Conservation (phyloP, 1,140 invertebrate species). For the Grapholita molesta region DNA sequence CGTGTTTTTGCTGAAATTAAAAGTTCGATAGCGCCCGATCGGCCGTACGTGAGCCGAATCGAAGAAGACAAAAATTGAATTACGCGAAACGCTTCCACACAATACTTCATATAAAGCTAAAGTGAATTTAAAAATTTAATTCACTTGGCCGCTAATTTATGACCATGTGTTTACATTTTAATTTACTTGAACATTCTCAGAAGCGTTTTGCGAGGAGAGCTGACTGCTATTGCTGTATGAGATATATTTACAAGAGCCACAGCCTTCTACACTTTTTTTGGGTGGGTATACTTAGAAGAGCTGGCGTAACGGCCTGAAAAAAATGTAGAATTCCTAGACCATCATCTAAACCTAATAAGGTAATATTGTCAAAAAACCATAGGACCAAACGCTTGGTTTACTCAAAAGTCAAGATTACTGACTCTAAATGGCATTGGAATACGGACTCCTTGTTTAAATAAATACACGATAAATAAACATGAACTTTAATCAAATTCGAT, state of each 20-base stretch:
- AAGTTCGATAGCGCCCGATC: constrained; percentile 60
- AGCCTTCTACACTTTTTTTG: neutral
- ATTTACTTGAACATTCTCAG: neutral
- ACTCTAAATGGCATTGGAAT: constrained; percentile 40
- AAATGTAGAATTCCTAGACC: neutral
- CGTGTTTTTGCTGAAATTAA: constrained; percentile 65
- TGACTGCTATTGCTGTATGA: neutral
- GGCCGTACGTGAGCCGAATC: constrained; percentile 48
- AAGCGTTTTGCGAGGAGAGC: neutral
- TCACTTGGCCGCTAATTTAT: constrained; percentile 14
- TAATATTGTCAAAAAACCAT: constrained; percentile 5
- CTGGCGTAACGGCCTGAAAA: neutral
- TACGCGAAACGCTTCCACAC: constrained; percentile 11
- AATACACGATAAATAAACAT: constrained; percentile 70
- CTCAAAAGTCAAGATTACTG: constrained; percentile 16
- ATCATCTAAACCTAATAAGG: neutral
- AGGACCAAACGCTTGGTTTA: constrained; percentile 18
- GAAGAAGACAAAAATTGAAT: constrained; percentile 22
- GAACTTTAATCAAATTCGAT: constrained; percentile 74
- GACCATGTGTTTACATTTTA: constrained; percentile 18
- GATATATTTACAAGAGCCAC: neutral
- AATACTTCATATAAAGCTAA: constrained; percentile 11
- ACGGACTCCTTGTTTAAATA: constrained; percentile 45
- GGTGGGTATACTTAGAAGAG: neutral
- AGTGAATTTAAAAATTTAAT: constrained; percentile 13